Evolutionary conservation across 2,888 invertebrate species (phyloP).

Genomic region (Apomyelois bistriatella): DNA sequence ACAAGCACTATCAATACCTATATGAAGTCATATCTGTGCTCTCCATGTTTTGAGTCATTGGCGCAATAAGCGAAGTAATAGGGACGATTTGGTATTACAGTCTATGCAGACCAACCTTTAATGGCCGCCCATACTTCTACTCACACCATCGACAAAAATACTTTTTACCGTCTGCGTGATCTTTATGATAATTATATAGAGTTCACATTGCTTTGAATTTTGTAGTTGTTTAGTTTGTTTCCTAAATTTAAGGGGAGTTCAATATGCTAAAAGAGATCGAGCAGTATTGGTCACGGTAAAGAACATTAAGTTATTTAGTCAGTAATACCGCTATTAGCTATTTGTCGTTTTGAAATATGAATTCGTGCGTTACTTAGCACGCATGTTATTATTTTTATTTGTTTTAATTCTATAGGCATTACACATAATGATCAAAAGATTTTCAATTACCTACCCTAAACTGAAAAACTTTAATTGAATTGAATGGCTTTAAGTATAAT

Average conservation of each 20-base stretch:
- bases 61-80: constrained; percentile 59
- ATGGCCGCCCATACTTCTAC: constrained; percentile 35
- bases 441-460: too few species aligned
- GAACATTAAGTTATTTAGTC: constrained; percentile 68
- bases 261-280: constrained; percentile 33
- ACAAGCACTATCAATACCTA: neutral
- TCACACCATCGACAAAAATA: constrained; percentile 26
- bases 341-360: constrained; percentile 62
- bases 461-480: too few species aligned
- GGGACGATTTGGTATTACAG: constrained; percentile 47
- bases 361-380: constrained; percentile 31
- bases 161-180: neutral
- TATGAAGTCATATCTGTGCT: neutral
- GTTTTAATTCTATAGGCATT: neutral
- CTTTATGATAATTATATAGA: neutral
- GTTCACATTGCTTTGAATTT: constrained; percentile 16
- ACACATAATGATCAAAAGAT: neutral
- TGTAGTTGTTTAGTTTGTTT: constrained; percentile 16
- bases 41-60: constrained; percentile 35
- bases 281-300: constrained; percentile 30
- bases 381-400: neutral
- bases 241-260: constrained; percentile 28
- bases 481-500: too few species aligned
- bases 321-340: constrained; percentile 60
- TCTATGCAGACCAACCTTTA: constrained; percentile 40